Conservation (phyloP, 2,888 invertebrate genomes). For the Coleophora deauratella region DNA sequence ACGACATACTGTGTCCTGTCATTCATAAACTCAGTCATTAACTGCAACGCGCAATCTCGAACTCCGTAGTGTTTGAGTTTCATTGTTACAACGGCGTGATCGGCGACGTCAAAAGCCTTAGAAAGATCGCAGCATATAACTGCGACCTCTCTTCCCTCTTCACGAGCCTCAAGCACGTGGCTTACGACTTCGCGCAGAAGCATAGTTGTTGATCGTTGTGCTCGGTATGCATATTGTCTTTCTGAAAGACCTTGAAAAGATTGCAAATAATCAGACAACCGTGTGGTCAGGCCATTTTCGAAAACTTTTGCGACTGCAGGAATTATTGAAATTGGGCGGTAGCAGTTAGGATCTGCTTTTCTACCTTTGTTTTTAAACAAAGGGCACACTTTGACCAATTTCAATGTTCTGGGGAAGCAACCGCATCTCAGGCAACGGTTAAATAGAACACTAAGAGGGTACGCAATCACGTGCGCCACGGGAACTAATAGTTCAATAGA, state of each 20-base stretch:
- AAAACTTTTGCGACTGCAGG: conserved; percentile 4
- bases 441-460: neutral
- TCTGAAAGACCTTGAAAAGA: neutral
- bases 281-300: conserved; percentile 2
- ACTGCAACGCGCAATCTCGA: neutral
- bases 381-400: conserved; percentile 1
- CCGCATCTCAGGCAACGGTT: conserved; percentile 2
- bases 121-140: conserved; percentile 8
- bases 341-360: neutral
- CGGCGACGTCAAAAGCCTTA: conserved; percentile 9
- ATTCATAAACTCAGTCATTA: neutral
- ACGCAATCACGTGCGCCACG: neutral
- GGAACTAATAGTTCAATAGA: conserved; percentile 2
- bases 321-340: conserved; percentile 4
- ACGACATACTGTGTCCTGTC: conserved; percentile 3
- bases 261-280: neutral
- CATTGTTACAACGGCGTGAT: neutral
- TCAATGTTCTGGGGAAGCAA: neutral
- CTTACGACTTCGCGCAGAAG: conserved; percentile 1
- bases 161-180: conserved; percentile 1
- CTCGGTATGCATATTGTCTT: conserved; percentile 5
- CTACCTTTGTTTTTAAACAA: conserved; percentile 5
- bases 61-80: conserved; percentile 5
- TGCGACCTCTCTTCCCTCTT: conserved; percentile 2
- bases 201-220: conserved; percentile 3